Conservation (phyloP, 2,888 invertebrate species). For the Lithophane socia region DNA sequence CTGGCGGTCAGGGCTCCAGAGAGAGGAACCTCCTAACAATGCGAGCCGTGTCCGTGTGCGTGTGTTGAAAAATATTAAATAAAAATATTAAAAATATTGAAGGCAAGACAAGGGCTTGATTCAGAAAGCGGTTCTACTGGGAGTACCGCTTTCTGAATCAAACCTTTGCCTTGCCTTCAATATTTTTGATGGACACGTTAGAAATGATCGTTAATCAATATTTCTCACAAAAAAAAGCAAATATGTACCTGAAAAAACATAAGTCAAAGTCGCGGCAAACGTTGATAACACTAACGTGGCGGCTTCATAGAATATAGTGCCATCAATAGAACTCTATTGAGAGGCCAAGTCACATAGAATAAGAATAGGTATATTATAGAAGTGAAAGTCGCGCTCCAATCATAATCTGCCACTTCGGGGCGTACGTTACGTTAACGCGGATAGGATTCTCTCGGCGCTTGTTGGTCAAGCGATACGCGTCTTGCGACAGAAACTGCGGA, state of each 20-base stretch:
- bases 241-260: constrained; percentile 19
- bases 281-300: constrained; percentile 29
- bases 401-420: not conserved
- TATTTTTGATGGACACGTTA: not conserved
- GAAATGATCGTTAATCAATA: not conserved
- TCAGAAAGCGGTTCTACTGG: no score
- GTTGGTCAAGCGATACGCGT: not conserved
- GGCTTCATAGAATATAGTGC: constrained; percentile 28
- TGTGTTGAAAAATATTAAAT: no score
- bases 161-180: not conserved
- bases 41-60: no score
- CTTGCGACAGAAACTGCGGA: not conserved
- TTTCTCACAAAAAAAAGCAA: not conserved
- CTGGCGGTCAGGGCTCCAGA: no score
- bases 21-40: no score
- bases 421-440: not conserved
- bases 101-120: no score
- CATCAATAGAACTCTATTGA: constrained; percentile 54
- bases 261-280: constrained; percentile 33
- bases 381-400: not conserved
- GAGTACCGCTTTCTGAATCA: no score
- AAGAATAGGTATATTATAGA: not conserved
- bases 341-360: constrained; percentile 13
- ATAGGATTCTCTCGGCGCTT: not conserved
- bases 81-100: no score